Conservation (phyloP, 2,113 vertebrate genomes). For the Columba janthina region DNA sequence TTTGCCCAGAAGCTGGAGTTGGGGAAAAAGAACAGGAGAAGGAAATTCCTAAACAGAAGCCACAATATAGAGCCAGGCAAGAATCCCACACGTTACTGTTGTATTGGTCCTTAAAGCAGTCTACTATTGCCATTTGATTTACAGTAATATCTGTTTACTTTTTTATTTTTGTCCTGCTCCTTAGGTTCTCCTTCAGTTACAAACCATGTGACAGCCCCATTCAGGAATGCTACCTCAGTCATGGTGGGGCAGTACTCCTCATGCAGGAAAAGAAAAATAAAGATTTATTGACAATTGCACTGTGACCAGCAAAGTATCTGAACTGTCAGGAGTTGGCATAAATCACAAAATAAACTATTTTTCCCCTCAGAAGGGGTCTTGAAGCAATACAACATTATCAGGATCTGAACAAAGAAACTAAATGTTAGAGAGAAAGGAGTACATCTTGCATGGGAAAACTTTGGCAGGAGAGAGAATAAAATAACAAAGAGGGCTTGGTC, state of each 20-base stretch:
- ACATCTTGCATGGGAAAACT: background rate
- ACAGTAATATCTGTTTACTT: background rate
- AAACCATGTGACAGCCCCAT: background rate
- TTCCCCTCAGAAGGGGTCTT: background rate
- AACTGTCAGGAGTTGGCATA: background rate
- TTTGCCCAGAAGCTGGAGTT: background rate
- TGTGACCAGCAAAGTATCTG: background rate
- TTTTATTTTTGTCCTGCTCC: background rate
- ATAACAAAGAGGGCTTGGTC: background rate
- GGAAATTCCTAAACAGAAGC: background rate
- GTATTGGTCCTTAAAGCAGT: background rate
- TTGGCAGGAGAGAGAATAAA: background rate
- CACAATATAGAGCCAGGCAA: background rate
- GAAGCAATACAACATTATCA: background rate
- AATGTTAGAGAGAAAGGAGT: background rate
- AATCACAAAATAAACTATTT: background rate
- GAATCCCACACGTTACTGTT: background rate
- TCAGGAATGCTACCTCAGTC: background rate
- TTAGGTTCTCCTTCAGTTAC: accelerated
- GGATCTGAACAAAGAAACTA: background rate
- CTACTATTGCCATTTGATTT: background rate
- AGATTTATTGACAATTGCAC: background rate
- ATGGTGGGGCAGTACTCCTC: background rate
- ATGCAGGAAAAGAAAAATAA: background rate
- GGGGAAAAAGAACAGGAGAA: background rate